Base-by-base conservation (phyloP, 2,888 invertebrate genomes). In the Endotricha flammealis region DNA sequence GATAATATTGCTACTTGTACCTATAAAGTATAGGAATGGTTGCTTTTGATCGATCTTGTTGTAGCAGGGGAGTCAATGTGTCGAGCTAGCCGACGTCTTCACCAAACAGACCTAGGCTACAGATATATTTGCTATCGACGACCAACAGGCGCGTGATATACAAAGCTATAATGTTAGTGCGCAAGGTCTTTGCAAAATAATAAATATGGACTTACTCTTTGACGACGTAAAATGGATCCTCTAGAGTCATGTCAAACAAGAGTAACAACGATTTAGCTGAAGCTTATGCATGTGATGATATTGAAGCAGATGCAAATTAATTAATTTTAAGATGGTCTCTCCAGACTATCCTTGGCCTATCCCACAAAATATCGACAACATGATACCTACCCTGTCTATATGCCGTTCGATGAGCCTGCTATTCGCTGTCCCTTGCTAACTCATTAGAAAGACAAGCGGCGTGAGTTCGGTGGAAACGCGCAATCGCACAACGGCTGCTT, bases 191-290 rank as follows among this genome's bases (percentile, higher is more conserved):
- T n/a, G n/a, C n/a, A n/a, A n/a, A 36, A 32, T 30, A 13, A 23
- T 3, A 23, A 22, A 9, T 36, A 11, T 17, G 29, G 41, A 92
- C 96, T 95, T 91, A 98, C 98, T 97, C 97, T 92, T 96, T 97
- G 63, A 98, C 97, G 83, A 97, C 96, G 91, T 97, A 97, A 90
- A 97, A 98, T 54, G 98, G 98, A 89, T 98, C 98, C 90, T 98
- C 97, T 88, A 97, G 91, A 91, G 97, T 96, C 97, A 98, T 97
- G 92, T 91, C 94, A 91, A 88, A 88, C 68, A 80, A 72, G 64
- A 79, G 61, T 44, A 60, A 58, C 48, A 52, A 57, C 49, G 56
- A 46, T 41, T 56, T 55, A 57, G 47, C 51, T 45, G 54, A 61
- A 69, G 53, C 50, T 53, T 64, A 66, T 55, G 62, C 82, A 82